These are phyloP conservation scores for Lophochroa leadbeateri DNA, from an alignment of 2,113 vertebrate genomes.

Conservation along the genomic window DNA sequence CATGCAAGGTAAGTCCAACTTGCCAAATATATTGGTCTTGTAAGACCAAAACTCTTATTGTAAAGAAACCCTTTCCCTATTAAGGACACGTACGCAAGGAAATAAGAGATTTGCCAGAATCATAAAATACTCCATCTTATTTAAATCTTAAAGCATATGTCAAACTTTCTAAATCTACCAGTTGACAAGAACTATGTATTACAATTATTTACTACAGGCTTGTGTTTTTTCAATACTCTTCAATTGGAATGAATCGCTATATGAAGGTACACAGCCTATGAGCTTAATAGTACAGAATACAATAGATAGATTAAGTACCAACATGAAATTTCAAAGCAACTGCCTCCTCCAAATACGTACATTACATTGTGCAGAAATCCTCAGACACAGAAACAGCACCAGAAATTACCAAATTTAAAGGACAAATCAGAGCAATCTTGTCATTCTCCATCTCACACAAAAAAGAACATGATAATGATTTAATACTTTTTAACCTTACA, in stretches of 20 bases:
- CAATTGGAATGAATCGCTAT: not conserved
- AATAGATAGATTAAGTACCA: not conserved
- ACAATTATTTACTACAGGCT: not conserved
- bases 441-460: constrained; percentile 13
- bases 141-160: not conserved
- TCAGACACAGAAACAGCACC: not conserved
- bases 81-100: not conserved
- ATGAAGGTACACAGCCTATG: not conserved
- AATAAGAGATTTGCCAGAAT: not conserved
- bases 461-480: constrained; percentile 40
- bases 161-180: not conserved
- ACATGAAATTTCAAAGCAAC: not conserved
- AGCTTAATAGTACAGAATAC: not conserved
- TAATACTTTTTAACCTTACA: constrained; percentile 48
- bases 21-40: not conserved
- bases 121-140: not conserved
- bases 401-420: constrained; percentile 15
- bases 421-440: constrained; percentile 6
- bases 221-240: not conserved
- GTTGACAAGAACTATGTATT: not conserved
- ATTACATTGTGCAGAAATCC: not conserved
- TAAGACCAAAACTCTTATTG: not conserved
- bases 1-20: not conserved
- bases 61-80: not conserved
- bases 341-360: not conserved